Conservation (phyloP, 2,888 invertebrate species). For the Ectemnius continuus region DNA sequence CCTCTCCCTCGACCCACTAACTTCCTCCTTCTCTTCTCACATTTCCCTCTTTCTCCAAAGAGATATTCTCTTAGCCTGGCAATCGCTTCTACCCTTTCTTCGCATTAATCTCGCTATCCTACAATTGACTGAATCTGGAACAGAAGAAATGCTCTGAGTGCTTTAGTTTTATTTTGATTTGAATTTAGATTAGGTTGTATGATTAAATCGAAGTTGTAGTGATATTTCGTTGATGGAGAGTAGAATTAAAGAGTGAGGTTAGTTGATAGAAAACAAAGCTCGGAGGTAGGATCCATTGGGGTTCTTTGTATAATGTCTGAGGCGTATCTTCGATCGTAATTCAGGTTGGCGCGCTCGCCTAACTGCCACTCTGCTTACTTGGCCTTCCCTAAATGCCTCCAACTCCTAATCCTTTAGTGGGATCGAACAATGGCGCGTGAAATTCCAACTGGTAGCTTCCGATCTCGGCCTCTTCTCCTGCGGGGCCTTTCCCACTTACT, state of each 20-base stretch:
- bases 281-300: conserved; percentile 27
- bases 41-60: conserved; percentile 3
- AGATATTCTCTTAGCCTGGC: not conserved
- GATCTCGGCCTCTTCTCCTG: not conserved
- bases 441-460: conserved; percentile 75
- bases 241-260: conserved; percentile 70
- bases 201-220: too few species aligned
- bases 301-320: conserved; percentile 52
- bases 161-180: too few species aligned
- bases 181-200: too few species aligned
- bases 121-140: too few species aligned
- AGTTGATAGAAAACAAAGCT: not conserved
- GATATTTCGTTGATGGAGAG: conserved; percentile 57
- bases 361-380: conserved; percentile 66
- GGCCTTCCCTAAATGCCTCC: conserved; percentile 73
- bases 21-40: conserved; percentile 22
- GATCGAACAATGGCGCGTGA: conserved; percentile 77
- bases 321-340: conserved; percentile 63
- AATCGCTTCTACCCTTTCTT: too few species aligned
- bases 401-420: conserved; percentile 73
- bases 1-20: not conserved
- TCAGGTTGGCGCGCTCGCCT: conserved; percentile 64
- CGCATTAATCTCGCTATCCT: too few species aligned
- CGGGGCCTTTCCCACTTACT: not conserved
- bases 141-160: too few species aligned